A percentile compares a stretch with the other conserved stretches of the same genome.
Conservation (phyloP, 64 coral and sea anemone genomes). For the Dendrophyllia cribrosa region DNA sequence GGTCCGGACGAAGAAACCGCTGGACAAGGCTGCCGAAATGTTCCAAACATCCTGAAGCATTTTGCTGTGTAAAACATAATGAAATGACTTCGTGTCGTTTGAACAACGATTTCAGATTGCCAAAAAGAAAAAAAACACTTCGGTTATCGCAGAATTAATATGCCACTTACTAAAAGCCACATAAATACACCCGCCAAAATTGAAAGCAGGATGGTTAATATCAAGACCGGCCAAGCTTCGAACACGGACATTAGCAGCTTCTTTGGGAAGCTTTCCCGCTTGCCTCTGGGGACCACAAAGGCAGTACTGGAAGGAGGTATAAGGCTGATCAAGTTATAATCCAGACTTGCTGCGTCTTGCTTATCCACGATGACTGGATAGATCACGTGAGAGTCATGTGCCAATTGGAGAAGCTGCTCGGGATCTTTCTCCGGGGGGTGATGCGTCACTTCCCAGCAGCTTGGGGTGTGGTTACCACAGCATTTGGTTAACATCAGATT, state of each 20-base stretch:
- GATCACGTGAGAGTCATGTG: conserved; percentile 45
- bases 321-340: conserved; percentile 37
- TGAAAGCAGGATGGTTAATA: conserved; percentile 75
- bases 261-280: conserved; percentile 54
- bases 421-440: conserved; percentile 24
- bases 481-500: conserved; percentile 61
- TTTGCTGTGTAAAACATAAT: too few species aligned
- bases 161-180: conserved; percentile 76
- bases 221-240: conserved; percentile 93
- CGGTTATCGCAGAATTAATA: too few species aligned
- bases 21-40: too few species aligned
- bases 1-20: too few species aligned
- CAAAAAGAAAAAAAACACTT: too few species aligned
- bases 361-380: conserved; percentile 83
- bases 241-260: conserved; percentile 79
- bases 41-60: too few species aligned
- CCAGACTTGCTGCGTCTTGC: neutral
- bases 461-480: conserved; percentile 71
- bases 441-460: conserved; percentile 66
- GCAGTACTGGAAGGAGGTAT: conserved; percentile 75
- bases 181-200: conserved; percentile 79
- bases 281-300: conserved; percentile 73
- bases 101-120: too few species aligned
- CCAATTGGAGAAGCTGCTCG: conserved; percentile 40
- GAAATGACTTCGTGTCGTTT: too few species aligned